Percentiles rank a stretch among this genome's conserved stretches.
Conservation (phyloP, 2,797 vertebrate genomes). For the Lerista edwardsae region DNA sequence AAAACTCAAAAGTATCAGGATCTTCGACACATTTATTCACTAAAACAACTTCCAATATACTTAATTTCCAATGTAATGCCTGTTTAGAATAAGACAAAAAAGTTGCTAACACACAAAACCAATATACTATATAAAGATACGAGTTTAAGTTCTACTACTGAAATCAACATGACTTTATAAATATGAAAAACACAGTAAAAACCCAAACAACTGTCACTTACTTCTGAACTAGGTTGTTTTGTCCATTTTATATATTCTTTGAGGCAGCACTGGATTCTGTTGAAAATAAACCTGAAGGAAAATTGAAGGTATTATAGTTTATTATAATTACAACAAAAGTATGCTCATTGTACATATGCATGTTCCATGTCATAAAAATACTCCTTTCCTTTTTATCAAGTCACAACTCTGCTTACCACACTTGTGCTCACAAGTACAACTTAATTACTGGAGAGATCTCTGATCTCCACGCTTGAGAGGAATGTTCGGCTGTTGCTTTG, state of each 20-base stretch:
- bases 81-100: not conserved
- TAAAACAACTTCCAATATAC: not conserved
- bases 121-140: not conserved
- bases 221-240: conserved; percentile 62
- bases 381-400: not conserved
- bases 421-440: too few species aligned
- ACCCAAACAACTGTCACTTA: conserved; percentile 53
- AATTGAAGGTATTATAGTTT: conserved; percentile 15
- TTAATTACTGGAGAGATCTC: too few species aligned
- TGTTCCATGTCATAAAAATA: not conserved
- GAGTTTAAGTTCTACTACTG: not conserved
- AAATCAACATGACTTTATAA: not conserved
- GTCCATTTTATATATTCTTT: conserved; percentile 63
- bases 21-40: not conserved
- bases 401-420: too few species aligned
- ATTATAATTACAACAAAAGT: not conserved
- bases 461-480: too few species aligned
- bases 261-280: conserved; percentile 41
- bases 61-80: not conserved
- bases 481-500: too few species aligned
- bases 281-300: conserved; percentile 57
- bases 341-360: not conserved
- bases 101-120: not conserved
- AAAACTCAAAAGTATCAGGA: not conserved
- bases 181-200: not conserved